Evolutionary conservation across 2,888 invertebrate genomes (phyloP).

Genomic region (Drosophila parthenogenetica): DNA sequence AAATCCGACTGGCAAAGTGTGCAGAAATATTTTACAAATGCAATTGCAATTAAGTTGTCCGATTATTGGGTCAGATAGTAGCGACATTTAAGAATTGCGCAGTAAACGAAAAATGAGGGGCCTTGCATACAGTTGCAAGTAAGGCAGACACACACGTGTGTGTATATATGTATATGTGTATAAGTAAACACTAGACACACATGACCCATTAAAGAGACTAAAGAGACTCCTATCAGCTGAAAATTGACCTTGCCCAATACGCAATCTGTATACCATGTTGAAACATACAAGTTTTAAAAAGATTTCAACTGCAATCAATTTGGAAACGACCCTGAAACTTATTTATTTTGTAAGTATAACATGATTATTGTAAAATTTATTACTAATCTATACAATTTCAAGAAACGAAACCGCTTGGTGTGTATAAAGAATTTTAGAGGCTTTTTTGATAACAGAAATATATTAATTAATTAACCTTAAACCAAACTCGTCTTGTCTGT

Average conservation of each 20-base stretch:
- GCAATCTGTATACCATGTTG: slow-evolving; percentile 8
- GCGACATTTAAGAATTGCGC: slow-evolving; percentile 69
- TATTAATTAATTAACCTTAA: too few relatives aligned
- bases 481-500: too few relatives aligned
- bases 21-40: slow-evolving; percentile 59
- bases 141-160: not conserved
- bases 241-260: slow-evolving; percentile 41
- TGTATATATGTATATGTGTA: not conserved
- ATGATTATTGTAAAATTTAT: too few relatives aligned
- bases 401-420: too few relatives aligned
- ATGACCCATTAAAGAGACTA: slow-evolving; percentile 29
- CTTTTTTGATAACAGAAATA: too few relatives aligned
- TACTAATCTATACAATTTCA: too few relatives aligned
- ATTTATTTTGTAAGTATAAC: too few relatives aligned
- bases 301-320: not conserved
- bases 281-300: not conserved
- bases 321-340: not conserved
- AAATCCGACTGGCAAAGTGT: slow-evolving; percentile 26
- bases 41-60: slow-evolving; percentile 81
- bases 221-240: slow-evolving; percentile 31
- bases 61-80: slow-evolving; percentile 78
- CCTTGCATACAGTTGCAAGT: slow-evolving; percentile 1
- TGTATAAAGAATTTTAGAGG: too few relatives aligned
- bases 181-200: slow-evolving; percentile 2
- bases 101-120: slow-evolving; percentile 34